Base-by-base conservation (phyloP, 2,113 vertebrate genomes). In the Cathartes aura region DNA sequence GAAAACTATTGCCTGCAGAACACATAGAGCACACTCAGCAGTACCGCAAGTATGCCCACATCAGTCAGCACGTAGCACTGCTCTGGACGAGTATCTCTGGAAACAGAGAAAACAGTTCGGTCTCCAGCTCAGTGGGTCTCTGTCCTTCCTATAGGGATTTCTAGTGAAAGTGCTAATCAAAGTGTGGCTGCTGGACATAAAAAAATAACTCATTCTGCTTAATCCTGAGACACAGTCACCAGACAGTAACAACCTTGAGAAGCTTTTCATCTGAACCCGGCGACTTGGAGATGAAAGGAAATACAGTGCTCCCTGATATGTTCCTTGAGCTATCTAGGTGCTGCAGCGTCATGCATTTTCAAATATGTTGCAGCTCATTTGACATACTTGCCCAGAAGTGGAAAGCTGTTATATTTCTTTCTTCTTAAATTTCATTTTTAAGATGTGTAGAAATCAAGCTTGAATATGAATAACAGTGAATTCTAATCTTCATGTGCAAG, bases 301-400 rank as follows among this genome's bases (percentile, higher is more conserved):
- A 34, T 58, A 15, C 0, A 58, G 27, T 26, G 22, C 14, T 47
- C 74, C 0, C 0, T 27, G 7, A 11, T 38, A 8, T 0, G 8
- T 60, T 56, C 27, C 50, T 73, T 74, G 45, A 73, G 64, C 45
- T 70, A 13, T 26, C 34, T 48, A 38, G 34, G 26, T 71, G 11
- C 62, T 72, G 38, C 50, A 82, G 11, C 0, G 0, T 47, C 26
- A 16, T 9, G 22, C 16, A 4, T 90, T 92, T 91, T 72, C 22
- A 40, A 53, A 11, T 50, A n/a, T 50, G 67, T 75, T 55, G 55
- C 72, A 86, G 55, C 11, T 94, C 36, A 22, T 86, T 86, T 76
- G 50, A 32, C 40, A 14, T 21, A 20, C 9, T 63, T 81, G 9
- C 47, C 29, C 36, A 55, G 42, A 70, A 90, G 32, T 29, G 18